These are phyloP conservation scores for Calephelis nemesis DNA, from an alignment of 1,140 invertebrate species.

Conservation along the genomic window DNA sequence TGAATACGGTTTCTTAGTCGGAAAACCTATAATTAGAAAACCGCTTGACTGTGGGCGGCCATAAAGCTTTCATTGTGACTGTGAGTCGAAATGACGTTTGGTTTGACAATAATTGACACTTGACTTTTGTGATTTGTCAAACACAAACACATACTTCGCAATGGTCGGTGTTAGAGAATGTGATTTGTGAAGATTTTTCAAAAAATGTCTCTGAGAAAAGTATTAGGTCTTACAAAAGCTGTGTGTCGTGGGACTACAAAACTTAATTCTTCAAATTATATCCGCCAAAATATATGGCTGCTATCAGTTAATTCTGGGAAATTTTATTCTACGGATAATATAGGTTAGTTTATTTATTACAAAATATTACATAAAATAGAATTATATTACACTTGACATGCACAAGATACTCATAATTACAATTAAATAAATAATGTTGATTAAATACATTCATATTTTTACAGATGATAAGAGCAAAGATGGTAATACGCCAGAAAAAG, in stretches of 20 bases:
- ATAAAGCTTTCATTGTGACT: too few species aligned
- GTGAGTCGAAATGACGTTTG: too few species aligned
- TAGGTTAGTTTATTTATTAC: slow-evolving; percentile 61
- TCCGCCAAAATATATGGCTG: slow-evolving; percentile 54
- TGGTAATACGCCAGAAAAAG: slow-evolving; percentile 49
- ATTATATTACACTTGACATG: not conserved
- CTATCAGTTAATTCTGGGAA: slow-evolving; percentile 50
- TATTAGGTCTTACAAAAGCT: slow-evolving; percentile 55
- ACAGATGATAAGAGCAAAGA: slow-evolving; percentile 55
- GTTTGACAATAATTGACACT: too few species aligned
- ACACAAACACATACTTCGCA: not conserved
- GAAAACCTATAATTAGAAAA: too few species aligned
- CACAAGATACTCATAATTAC: too few species aligned
- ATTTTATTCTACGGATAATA: slow-evolving; percentile 61
- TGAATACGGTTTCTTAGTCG: too few species aligned
- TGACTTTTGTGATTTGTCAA: not conserved
- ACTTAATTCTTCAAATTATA: slow-evolving; percentile 47
- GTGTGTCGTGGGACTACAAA: slow-evolving; percentile 48
- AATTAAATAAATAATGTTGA: not conserved
- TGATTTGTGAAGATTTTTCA: slow-evolving; percentile 41
- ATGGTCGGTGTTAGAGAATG: slow-evolving; percentile 42
- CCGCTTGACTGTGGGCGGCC: too few species aligned
- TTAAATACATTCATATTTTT: slow-evolving; percentile 21
- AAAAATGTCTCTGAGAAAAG: slow-evolving; percentile 69
- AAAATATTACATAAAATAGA: not conserved